These are phyloP conservation scores for Epirrhoe alternata DNA, from an alignment of 2,888 invertebrate species.

Conservation along the genomic window DNA sequence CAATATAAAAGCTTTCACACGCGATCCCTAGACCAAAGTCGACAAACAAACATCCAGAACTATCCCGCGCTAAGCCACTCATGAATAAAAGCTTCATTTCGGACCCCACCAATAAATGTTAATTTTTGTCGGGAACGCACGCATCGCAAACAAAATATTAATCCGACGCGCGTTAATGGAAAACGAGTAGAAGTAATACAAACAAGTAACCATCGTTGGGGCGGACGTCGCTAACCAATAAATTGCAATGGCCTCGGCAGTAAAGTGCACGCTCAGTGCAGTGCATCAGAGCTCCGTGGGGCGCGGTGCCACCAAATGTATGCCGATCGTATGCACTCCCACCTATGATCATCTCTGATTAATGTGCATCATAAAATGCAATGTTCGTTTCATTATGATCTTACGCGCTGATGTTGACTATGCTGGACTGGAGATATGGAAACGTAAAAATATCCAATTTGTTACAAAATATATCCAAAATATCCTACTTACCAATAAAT, in stretches of 20 bases:
- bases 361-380: slow-evolving; percentile 1
- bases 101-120: slow-evolving; percentile 83
- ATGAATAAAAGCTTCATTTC: slow-evolving; percentile 82
- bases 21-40: slow-evolving; percentile 76
- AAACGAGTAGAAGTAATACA: slow-evolving; percentile 80
- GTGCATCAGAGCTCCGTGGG: slow-evolving; percentile 8
- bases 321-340: not conserved
- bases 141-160: slow-evolving; percentile 84
- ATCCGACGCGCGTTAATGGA: slow-evolving; percentile 82
- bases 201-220: slow-evolving; percentile 71
- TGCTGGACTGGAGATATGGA: too few relatives aligned
- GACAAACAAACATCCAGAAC: slow-evolving; percentile 80
- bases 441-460: too few relatives aligned
- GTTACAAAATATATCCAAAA: too few relatives aligned
- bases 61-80: slow-evolving; percentile 81
- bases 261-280: slow-evolving; percentile 54
- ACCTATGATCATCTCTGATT: slow-evolving; percentile 1
- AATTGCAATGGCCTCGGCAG: slow-evolving; percentile 75
- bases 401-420: too few relatives aligned
- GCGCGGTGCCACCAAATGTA: slow-evolving; percentile 4
- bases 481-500: too few relatives aligned
- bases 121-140: slow-evolving; percentile 82
- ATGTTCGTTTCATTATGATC: slow-evolving; percentile 11
- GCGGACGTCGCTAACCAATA: slow-evolving; percentile 67
- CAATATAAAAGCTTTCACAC: slow-evolving; percentile 82